These are phyloP conservation scores for Metallyticus violacea DNA, from an alignment of 2,888 invertebrate species.

Conservation along the genomic window DNA sequence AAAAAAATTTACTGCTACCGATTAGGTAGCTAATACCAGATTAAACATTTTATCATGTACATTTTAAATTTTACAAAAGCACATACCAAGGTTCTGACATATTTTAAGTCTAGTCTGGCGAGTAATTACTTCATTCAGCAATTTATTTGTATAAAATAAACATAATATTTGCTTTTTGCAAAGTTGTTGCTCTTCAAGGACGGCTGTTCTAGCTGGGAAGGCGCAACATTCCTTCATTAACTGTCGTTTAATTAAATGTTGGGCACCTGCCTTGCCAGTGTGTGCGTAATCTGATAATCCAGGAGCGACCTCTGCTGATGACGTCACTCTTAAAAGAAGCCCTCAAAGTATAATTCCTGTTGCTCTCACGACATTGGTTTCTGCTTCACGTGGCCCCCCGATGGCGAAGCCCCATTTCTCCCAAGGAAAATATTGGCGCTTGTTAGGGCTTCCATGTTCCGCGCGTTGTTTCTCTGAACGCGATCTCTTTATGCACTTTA, in stretches of 20 bases:
- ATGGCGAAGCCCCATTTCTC: background rate
- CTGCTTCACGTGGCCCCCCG: background rate
- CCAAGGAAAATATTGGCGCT: background rate
- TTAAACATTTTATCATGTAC: too few species aligned
- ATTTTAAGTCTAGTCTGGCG: too few species aligned
- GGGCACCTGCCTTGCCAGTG: background rate
- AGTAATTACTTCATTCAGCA: too few species aligned
- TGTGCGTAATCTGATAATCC: background rate
- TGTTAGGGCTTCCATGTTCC: background rate
- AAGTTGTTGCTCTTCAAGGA: too few species aligned
- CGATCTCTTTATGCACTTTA: too few species aligned
- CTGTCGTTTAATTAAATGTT: background rate
- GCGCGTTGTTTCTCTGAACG: background rate
- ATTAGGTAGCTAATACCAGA: too few species aligned
- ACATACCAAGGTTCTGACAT: too few species aligned
- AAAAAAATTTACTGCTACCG: too few species aligned
- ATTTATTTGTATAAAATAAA: too few species aligned
- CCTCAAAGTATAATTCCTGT: background rate
- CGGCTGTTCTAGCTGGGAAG: too few species aligned
- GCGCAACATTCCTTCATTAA: background rate
- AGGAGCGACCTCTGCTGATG: background rate
- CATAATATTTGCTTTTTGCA: too few species aligned
- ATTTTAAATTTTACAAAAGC: too few species aligned
- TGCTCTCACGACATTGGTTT: background rate
- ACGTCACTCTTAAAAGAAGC: background rate